Evolutionary conservation across 2,888 invertebrate genomes (phyloP).

Genomic region (Sericinus montela): DNA sequence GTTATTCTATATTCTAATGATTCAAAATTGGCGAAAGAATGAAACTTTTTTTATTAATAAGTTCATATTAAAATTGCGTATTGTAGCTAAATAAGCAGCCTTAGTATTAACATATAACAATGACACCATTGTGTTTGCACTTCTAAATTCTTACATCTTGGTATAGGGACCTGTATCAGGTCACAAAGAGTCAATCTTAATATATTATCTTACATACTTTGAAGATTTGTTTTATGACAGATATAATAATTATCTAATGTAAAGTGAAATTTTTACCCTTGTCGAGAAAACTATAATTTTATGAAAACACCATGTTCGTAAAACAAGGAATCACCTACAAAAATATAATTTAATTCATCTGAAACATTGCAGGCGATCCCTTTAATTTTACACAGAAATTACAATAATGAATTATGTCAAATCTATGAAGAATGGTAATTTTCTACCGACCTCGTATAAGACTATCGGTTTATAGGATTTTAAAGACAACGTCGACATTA

Average conservation of each 20-base stretch:
- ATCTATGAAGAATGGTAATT: no score
- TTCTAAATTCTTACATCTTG: slow-evolving; percentile 9
- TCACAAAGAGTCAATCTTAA: slow-evolving; percentile 18
- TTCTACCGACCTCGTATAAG: no score
- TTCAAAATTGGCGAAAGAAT: slow-evolving; percentile 14
- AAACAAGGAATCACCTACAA: not conserved
- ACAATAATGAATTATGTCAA: no score
- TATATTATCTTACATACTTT: slow-evolving; percentile 1
- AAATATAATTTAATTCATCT: not conserved
- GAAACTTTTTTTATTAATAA: slow-evolving; percentile 13
- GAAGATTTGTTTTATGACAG: not conserved
- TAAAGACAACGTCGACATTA: no score
- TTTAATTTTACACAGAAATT: no score
- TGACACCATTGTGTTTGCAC: slow-evolving; percentile 1
- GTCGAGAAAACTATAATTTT: not conserved
- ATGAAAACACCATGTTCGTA: not conserved
- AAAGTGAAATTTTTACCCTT: not conserved
- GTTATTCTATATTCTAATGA: slow-evolving; percentile 24
- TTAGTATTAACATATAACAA: slow-evolving; percentile 11
- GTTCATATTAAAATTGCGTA: slow-evolving; percentile 17
- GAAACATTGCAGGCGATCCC: slow-evolving; percentile 1
- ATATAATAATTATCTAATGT: not conserved
- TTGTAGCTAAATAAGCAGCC: slow-evolving; percentile 15
- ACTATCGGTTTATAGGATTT: no score
- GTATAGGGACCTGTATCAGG: slow-evolving; percentile 30